Percentiles rank a stretch among this genome's conserved stretches.
Evolutionary conservation across 1,140 invertebrate genomes (phyloP).

Genomic region (Phymorhynchus buccinoides): DNA sequence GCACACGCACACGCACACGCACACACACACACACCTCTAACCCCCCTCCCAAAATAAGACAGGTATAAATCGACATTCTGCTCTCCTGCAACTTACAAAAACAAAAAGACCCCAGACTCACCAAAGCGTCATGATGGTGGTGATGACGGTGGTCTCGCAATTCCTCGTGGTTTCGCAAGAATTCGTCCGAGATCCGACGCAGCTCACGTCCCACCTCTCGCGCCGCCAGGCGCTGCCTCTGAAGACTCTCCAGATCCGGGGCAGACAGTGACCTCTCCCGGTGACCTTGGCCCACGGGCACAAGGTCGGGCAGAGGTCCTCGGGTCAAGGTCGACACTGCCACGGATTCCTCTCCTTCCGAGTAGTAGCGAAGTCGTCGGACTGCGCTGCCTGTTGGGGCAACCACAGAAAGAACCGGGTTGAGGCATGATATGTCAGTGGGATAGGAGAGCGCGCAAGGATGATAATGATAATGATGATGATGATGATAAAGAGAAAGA

Average conservation of each 20-base stretch:
- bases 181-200: conserved; percentile 42
- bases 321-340: not conserved
- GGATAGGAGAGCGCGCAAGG: too few species aligned
- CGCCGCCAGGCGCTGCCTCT: conserved; percentile 40
- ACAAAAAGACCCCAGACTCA: conserved; percentile 17
- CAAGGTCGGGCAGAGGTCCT: conserved; percentile 53
- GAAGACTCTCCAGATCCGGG: conserved; percentile 48
- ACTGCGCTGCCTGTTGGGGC: conserved; percentile 38
- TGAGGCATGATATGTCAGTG: too few species aligned
- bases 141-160: not conserved
- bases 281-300: conserved; percentile 35
- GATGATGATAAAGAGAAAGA: too few species aligned
- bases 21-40: too few species aligned
- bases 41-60: too few species aligned
- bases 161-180: conserved; percentile 23
- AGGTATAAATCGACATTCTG: too few species aligned
- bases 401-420: not conserved
- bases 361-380: conserved; percentile 47
- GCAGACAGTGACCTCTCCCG: conserved; percentile 55
- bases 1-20: too few species aligned
- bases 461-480: too few species aligned
- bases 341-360: conserved; percentile 45
- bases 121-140: not conserved
- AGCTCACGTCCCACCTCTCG: conserved; percentile 41
- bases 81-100: too few species aligned